These are phyloP conservation scores for Idris sp. DNA, from an alignment of 1,140 invertebrate genomes.

Conservation along the genomic window DNA sequence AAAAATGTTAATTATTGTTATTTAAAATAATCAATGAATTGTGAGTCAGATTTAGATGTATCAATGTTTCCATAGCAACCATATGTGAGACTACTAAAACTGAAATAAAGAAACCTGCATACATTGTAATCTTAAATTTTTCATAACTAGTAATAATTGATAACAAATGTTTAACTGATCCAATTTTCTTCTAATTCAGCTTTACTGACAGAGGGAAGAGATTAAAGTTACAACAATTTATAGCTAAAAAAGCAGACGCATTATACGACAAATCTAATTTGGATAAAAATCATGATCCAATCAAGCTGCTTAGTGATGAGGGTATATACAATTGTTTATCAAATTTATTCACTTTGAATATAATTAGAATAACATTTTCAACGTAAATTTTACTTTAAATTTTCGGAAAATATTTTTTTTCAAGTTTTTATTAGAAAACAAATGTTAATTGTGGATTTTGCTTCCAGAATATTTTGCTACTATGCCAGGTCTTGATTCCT, in stretches of 20 bases:
- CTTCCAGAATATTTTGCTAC: constrained; percentile 88
- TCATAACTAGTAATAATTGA: too few relatives aligned
- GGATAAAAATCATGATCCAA: constrained; percentile 75
- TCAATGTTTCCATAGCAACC: constrained; percentile 42
- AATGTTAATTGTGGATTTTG: too few relatives aligned
- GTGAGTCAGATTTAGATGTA: constrained; percentile 2
- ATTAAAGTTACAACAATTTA: constrained; percentile 85
- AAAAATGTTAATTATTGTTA: too few relatives aligned
- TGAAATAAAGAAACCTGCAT: constrained; percentile 5
- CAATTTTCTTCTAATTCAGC: constrained; percentile 69
- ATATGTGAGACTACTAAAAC: not conserved
- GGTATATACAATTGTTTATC: constrained; percentile 59
- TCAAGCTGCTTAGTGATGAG: constrained; percentile 75
- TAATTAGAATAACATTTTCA: too few relatives aligned
- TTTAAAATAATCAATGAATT: constrained; percentile 25
- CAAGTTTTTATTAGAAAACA: too few relatives aligned
- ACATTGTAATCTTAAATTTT: too few relatives aligned
- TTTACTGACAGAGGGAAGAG: constrained; percentile 90
- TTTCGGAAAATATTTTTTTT: too few relatives aligned
- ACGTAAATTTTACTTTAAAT: too few relatives aligned
- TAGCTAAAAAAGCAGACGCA: constrained; percentile 86
- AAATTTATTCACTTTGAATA: too few relatives aligned
- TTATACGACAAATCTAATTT: constrained; percentile 81
- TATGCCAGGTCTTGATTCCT: constrained; percentile 91
- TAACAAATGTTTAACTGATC: constrained; percentile 1